phyloP scores from a whole-genome alignment of 2,113 vertebrate species.

The Chlorodrepanis virens region DNA sequence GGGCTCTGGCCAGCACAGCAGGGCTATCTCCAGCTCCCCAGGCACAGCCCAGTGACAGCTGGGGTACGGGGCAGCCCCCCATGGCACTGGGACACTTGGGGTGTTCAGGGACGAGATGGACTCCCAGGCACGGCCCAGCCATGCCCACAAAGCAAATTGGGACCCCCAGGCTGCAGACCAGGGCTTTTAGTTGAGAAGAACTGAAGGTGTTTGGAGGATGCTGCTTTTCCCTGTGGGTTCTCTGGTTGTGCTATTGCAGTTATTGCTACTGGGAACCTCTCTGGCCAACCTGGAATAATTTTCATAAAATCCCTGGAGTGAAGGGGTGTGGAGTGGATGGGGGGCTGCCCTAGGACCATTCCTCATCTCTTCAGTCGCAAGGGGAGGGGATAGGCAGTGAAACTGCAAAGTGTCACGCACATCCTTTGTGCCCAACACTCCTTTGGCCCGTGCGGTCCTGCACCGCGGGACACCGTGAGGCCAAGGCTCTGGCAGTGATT shows the following conservation, averaged over 20 bases:
- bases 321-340: not conserved
- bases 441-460: rapidly evolving
- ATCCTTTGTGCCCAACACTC: not conserved
- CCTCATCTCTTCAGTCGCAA: rapidly evolving
- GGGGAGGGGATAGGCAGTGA: not conserved
- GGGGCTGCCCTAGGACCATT: not conserved
- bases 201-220: not conserved
- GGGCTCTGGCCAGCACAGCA: not conserved
- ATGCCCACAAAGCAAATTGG: rapidly evolving
- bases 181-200: not conserved
- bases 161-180: not conserved
- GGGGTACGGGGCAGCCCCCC: rapidly evolving
- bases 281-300: not conserved
- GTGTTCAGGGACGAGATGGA: not conserved
- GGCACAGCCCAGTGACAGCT: not conserved
- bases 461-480: not conserved
- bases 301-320: not conserved
- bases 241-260: not conserved
- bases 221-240: not conserved
- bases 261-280: not conserved
- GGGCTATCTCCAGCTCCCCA: not conserved
- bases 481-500: not conserved
- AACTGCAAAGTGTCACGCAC: not conserved
- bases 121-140: not conserved
- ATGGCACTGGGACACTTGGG: rapidly evolving